Conservation (phyloP, 2,888 invertebrate species). For the Luffia ferchaultella region DNA sequence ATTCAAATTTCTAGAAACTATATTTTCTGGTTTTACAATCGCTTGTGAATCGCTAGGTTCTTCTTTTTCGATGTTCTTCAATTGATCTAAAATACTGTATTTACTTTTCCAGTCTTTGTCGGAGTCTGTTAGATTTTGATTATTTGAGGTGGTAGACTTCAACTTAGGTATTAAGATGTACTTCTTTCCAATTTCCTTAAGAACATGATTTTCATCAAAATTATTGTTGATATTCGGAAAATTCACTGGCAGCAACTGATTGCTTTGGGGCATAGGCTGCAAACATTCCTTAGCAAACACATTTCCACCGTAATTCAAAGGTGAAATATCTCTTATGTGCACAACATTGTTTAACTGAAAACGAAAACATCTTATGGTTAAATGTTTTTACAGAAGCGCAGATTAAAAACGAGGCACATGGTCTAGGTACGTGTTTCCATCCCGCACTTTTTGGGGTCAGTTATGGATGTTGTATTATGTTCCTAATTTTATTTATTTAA, state of each 20-base stretch:
- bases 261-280: conserved; percentile 7
- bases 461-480: too few relatives aligned
- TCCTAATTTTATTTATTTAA: too few relatives aligned
- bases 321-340: neutral
- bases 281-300: neutral
- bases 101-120: conserved; percentile 48
- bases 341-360: neutral
- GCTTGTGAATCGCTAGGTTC: too few relatives aligned
- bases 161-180: conserved; percentile 51
- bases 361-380: too few relatives aligned
- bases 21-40: too few relatives aligned
- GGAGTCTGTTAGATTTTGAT: neutral
- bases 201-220: conserved; percentile 25
- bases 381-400: too few relatives aligned
- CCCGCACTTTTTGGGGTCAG: too few relatives aligned
- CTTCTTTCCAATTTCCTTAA: conserved; percentile 46
- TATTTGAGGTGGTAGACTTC: neutral
- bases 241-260: conserved; percentile 7
- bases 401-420: too few relatives aligned
- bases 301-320: neutral
- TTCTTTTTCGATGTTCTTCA: conserved; percentile 36
- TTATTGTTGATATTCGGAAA: neutral
- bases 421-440: too few relatives aligned
- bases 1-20: too few relatives aligned
- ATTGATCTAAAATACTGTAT: conserved; percentile 44